A percentile compares a stretch with the other conserved stretches of the same genome.
phyloP scores from a whole-genome alignment of 2,797 vertebrate species.

The Lagorchestes hirsutus region DNA sequence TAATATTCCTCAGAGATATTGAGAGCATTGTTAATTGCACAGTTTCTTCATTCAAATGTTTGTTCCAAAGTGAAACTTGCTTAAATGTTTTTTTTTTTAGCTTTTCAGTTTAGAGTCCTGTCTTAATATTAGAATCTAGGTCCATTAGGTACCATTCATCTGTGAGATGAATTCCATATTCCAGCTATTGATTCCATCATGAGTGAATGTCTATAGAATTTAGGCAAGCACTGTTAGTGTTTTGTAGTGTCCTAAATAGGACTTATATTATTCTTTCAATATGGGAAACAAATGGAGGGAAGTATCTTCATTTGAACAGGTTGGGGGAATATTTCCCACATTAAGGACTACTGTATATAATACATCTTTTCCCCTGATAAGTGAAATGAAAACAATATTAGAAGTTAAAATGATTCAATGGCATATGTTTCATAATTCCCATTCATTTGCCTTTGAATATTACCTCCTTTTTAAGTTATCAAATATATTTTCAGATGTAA shows the following conservation, averaged over 20 bases:
- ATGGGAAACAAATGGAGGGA: constrained; percentile 62
- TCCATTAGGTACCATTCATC: constrained; percentile 65
- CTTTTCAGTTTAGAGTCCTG: constrained; percentile 40
- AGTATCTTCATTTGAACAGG: constrained; percentile 69
- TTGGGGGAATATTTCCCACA: constrained; percentile 38
- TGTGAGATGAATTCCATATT: constrained; percentile 66
- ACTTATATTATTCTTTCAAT: constrained; percentile 55
- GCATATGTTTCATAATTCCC: constrained; percentile 61
- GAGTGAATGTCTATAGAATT: constrained; percentile 56
- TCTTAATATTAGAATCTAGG: constrained; percentile 67
- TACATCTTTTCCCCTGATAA: constrained; percentile 55
- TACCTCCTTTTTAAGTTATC: constrained; percentile 52
- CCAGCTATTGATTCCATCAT: constrained; percentile 62
- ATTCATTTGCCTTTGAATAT: constrained; percentile 69
- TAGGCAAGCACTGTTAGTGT: constrained; percentile 41
- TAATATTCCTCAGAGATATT: constrained; percentile 64
- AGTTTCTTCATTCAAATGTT: constrained; percentile 60
- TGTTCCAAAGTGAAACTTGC: neutral
- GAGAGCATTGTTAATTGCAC: constrained; percentile 69
- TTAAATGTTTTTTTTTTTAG: neutral
- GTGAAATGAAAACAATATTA: constrained; percentile 69
- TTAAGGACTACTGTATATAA: constrained; percentile 64
- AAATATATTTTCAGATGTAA: constrained; percentile 58
- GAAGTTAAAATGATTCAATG: constrained; percentile 66
- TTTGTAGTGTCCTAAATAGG: constrained; percentile 47